Evolutionary conservation across 1,140 invertebrate species (phyloP).

Genomic region (Tribolium castaneum): DNA sequence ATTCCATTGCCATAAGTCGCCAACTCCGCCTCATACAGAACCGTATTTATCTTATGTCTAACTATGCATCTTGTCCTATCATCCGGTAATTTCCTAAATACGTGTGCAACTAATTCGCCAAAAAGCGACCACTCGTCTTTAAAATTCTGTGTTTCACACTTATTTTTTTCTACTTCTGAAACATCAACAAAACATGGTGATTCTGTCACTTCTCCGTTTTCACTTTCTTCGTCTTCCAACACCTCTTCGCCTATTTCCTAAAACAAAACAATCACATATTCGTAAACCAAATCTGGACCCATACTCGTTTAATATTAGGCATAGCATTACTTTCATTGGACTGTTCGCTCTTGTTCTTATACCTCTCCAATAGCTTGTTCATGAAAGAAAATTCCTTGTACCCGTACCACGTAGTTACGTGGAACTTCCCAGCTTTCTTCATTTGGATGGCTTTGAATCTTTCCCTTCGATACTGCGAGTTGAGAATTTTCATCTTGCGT

Average conservation of each 20-base stretch:
- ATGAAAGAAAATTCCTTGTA: not conserved
- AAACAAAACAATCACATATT: not conserved
- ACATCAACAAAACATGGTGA: too few relatives aligned
- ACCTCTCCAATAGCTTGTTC: not conserved
- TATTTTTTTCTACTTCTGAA: not conserved
- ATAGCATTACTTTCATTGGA: too few relatives aligned
- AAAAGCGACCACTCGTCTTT: not conserved
- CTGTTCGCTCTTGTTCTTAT: not conserved
- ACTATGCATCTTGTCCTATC: not conserved
- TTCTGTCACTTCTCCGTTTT: too few relatives aligned
- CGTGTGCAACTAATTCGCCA: not conserved
- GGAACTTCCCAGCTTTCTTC: not conserved
- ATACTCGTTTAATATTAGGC: not conserved
- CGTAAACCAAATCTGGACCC: not conserved
- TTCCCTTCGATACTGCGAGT: slow-evolving; percentile 66
- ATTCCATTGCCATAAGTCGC: not conserved
- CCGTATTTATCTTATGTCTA: not conserved
- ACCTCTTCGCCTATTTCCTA: not conserved
- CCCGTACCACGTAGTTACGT: not conserved
- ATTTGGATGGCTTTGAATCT: slow-evolving; percentile 61
- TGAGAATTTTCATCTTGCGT: slow-evolving; percentile 67
- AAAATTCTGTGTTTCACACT: not conserved
- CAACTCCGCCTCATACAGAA: slow-evolving; percentile 2
- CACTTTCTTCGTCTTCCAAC: too few relatives aligned
- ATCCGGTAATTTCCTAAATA: not conserved